phyloP scores from a whole-genome alignment of 2,888 invertebrate species.

The Portevinia maculata region DNA sequence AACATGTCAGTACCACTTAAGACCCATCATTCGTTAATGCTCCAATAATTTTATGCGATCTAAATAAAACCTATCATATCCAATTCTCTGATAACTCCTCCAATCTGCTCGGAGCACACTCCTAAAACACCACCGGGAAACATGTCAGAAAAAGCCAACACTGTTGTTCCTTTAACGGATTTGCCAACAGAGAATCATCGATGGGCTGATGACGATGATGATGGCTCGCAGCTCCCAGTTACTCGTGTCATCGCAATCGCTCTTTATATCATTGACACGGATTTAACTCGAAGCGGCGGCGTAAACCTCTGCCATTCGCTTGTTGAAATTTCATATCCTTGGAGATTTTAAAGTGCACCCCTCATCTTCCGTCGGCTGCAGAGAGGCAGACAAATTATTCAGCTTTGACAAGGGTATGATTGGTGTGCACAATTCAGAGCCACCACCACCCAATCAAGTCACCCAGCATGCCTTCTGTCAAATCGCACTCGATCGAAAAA shows the following conservation, averaged over 20 bases:
- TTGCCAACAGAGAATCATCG: conserved; percentile 28
- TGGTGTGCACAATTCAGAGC: conserved; percentile 12
- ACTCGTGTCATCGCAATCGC: conserved; percentile 15
- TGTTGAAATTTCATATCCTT: conserved; percentile 50
- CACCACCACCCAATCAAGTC: conserved; percentile 16
- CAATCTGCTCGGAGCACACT: conserved; percentile 24
- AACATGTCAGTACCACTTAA: conserved; percentile 68
- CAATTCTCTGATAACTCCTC: conserved; percentile 48
- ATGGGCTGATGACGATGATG: conserved; percentile 41
- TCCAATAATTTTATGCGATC: conserved; percentile 67
- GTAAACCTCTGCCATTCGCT: conserved; percentile 13
- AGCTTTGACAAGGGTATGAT: conserved; percentile 71
- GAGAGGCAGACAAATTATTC: conserved; percentile 49
- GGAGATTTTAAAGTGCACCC: conserved; percentile 66
- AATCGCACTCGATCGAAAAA: conserved; percentile 2
- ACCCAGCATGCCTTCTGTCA: conserved; percentile 22
- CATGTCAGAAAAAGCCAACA: conserved; percentile 37
- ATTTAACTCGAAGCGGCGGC: conserved; percentile 60
- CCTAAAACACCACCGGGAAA: conserved; percentile 6
- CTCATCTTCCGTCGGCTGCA: conserved; percentile 5
- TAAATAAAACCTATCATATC: conserved; percentile 69
- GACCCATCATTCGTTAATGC: conserved; percentile 65
- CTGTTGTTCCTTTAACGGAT: conserved; percentile 29
- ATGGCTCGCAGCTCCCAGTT: conserved; percentile 10
- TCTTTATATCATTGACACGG: conserved; percentile 63